Base-by-base conservation (phyloP, 2,113 vertebrate species). In the Eclectus roratus region DNA sequence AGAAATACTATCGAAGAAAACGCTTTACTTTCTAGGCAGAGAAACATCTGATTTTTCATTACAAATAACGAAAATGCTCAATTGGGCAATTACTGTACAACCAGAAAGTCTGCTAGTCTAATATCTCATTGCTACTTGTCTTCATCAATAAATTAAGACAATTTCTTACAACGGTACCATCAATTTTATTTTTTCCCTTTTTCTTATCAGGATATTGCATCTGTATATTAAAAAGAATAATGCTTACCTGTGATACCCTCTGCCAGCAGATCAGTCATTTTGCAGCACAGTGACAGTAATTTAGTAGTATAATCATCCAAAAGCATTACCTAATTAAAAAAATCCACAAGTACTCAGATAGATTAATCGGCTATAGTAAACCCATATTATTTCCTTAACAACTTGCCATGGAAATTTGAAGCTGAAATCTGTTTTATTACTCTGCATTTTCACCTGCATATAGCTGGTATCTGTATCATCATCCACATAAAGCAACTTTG, bases 231-330 rank as follows among this genome's bases (percentile, higher is more conserved):
- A 53, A 77, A 82, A 58, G 24, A 84, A 46, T 56, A 27, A 53
- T 11, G 89, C 97, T 97, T 94, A 98, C 98, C 97, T 88, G 98
- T 98, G 89, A 99, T 98, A 87, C 98, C 98, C 77, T 99, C 99
- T 53, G 98, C 94, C 96, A 99, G 98, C 29, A 99, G 98, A 88
- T 99, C 99, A 12, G 98, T 98, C 99, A 99, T 99, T 97, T 98
- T 99, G 98, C 99, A 99, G 96, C 99, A 99, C 14, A 98, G 97
- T 17, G 99, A 99, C 72, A 99, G 97, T 43, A 99, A 98, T 72
- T 98, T 99, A 74, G 99, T 99, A 90, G 99, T 99, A 85, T 99
- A 99, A 6, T 98, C 97, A 95, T 99, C 99, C 93, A 99, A 97
- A 93, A 99, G 99, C 95, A 99, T 97, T 85, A 99, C 96, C 99